phyloP scores from a whole-genome alignment of 2,113 vertebrate genomes.

The Hyla sarda region DNA sequence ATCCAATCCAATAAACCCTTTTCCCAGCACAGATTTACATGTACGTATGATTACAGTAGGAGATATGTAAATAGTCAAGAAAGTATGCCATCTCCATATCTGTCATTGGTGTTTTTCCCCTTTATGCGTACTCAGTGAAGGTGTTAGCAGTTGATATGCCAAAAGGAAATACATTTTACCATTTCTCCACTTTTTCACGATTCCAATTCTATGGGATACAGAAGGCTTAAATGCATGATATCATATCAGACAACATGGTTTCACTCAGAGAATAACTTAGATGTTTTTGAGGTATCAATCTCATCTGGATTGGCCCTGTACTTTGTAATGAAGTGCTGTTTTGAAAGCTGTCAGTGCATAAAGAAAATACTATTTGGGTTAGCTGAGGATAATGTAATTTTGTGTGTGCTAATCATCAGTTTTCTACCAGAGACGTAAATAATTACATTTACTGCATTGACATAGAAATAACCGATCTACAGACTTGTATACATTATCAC shows the following conservation, averaged over 20 bases:
- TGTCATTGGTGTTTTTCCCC: too few relatives aligned
- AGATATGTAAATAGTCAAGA: too few relatives aligned
- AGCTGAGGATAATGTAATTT: constrained; percentile 52
- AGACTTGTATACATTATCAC: constrained; percentile 43
- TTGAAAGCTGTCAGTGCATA: constrained; percentile 46
- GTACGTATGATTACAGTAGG: too few relatives aligned
- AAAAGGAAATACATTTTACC: too few relatives aligned
- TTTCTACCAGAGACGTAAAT: constrained; percentile 49
- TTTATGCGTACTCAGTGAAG: too few relatives aligned
- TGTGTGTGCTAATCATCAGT: constrained; percentile 54
- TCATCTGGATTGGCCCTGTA: constrained; percentile 49
- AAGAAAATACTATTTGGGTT: constrained; percentile 53
- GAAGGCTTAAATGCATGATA: too few relatives aligned
- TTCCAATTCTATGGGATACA: not conserved
- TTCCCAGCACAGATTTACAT: too few relatives aligned
- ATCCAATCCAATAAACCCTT: too few relatives aligned
- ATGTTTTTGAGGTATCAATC: constrained; percentile 19
- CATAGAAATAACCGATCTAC: constrained; percentile 21
- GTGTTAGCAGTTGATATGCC: too few relatives aligned
- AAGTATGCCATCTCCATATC: too few relatives aligned
- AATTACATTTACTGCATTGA: constrained; percentile 38
- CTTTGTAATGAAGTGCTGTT: constrained; percentile 49
- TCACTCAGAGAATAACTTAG: not conserved
- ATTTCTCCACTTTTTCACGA: too few relatives aligned
- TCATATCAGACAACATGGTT: not conserved